Base-by-base conservation (phyloP, 2,888 invertebrate genomes). In the Myathropa florea region DNA sequence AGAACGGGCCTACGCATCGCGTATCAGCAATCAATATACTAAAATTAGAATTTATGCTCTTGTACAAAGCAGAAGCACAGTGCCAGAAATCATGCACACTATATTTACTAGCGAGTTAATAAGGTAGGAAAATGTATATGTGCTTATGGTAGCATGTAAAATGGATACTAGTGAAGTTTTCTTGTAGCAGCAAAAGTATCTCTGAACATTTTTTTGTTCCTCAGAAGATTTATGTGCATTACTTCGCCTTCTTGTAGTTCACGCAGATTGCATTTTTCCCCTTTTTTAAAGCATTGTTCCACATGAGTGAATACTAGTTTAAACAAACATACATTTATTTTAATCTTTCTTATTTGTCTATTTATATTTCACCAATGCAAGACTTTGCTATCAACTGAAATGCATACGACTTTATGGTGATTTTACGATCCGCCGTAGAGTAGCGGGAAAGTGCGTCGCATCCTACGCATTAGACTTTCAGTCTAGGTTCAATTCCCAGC, bases 11-110 rank as follows among this genome's bases (percentile, higher is more conserved):
- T 28, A 67, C 67, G n/a, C 67, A 67, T 67, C 53, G 53, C 28
- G 30, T 67, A 55, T 67, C 67, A 67, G 67, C 67, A 67, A 67
- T 67, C 53, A 67, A 55, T 67, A 28, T 4, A 53, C 39, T 67
- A 67, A 67, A 67, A 55, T 67, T 67, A 67, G 67, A 67, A 67
- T 33, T 30, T 63, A 33, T 63, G 33, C 28, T 33, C 30, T 30
- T 63, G 46, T 46, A 46, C 46, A 46, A 18, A 23, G 24, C 3
- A 24, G 57, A 57, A 26, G 57, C 46, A 26, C 3, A 57, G 12
- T 57, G 24, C 57, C 10, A 24, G 57, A 57, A 57, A 12, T 57
- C 24, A 24, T 24, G 57, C 57, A 24, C 57, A 24, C 57, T 12
- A 18, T 46, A 46, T 46, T 46, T 46, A 46, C 46, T 18, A 18